Base-by-base conservation (phyloP, 2,888 invertebrate genomes). In the Eupelmus urozonus region DNA sequence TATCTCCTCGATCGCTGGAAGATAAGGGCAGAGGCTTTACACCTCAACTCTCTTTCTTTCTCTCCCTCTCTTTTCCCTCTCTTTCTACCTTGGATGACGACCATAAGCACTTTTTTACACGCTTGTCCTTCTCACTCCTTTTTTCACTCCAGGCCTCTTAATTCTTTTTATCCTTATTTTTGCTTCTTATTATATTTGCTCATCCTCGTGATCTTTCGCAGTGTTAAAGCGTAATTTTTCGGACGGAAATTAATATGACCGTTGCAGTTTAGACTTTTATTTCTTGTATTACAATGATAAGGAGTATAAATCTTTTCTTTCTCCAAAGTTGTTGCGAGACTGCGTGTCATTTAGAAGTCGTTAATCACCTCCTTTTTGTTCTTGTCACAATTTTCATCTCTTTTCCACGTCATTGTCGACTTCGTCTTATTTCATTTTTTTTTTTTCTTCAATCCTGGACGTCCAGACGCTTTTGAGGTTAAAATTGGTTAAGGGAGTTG, bases 1-100 rank as follows among this genome's bases (percentile, higher is more conserved):
- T 78, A 80, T 80, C 78, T 71, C 45, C 70, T 70, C 70, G 78
- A 80, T 78, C 75, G 67, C 51, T 73, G n/a, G 18, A 67, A 76
- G 80, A 81, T 81, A 80, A 81, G 74, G 76, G 49, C 65, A 53
- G 70, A 72, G 73, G 69, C 63, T 77, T 80, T 78, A 80, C 78
- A 78, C 81, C 81, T 81, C 45, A 34, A 13, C 29, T 72, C 59
- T 67, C 42, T 63, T 27, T 42, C 34, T 51, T 59, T 45, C 45
- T 45, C 16, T 45, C 13, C 13, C 16, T 45, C 45, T 45, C 16
- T 45, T 34, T n/a, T n/a, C n/a, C n/a, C n/a, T n/a, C n/a, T n/a
- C n/a, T n/a, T n/a, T n/a, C n/a, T n/a, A n/a, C n/a, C n/a, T n/a
- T 16, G 55, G 34, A 63, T 53, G 60, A 67, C 66, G 66, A 63